Conservation (phyloP, 2,888 invertebrate species). For the Thera obeliscata region DNA sequence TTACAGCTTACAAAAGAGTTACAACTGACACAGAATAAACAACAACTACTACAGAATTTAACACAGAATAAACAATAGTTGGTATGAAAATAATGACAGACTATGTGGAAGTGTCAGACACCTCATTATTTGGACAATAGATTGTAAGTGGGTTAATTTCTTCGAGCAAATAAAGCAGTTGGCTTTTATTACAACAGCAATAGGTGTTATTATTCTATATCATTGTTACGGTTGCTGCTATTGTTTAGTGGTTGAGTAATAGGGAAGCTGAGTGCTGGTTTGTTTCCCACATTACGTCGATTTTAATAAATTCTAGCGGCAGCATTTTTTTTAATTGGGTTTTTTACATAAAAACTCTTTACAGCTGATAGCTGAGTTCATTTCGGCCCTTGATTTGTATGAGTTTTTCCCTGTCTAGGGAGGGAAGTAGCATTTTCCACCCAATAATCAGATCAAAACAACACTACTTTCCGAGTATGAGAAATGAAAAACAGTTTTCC, state of each 20-base stretch:
- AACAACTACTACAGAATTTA: background rate
- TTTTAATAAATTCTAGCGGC: background rate
- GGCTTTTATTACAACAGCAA: conserved; percentile 22
- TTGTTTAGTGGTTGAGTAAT: conserved; percentile 22
- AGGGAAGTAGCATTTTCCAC: no score
- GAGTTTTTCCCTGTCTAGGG: no score
- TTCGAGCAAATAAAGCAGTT: conserved; percentile 16
- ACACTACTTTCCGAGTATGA: no score
- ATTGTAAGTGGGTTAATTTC: conserved; percentile 26
- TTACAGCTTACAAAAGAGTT: conserved; percentile 12
- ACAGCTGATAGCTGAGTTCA: no score
- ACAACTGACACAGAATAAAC: conserved; percentile 3
- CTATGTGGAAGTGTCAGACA: background rate
- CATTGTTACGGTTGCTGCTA: background rate
- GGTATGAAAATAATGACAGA: background rate
- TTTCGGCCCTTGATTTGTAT: no score
- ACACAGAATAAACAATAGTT: conserved; percentile 8
- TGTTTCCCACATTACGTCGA: conserved; percentile 13
- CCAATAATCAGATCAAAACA: no score
- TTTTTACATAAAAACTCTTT: no score
- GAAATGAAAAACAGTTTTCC: no score
- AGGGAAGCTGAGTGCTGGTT: conserved; percentile 11
- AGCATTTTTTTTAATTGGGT: no score
- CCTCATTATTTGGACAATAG: conserved; percentile 32
- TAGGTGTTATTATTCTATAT: conserved; percentile 24